A percentile compares a stretch with the other conserved stretches of the same genome.
phyloP scores from a whole-genome alignment of 1,140 invertebrate species.

The Hypothenemus hampei region DNA sequence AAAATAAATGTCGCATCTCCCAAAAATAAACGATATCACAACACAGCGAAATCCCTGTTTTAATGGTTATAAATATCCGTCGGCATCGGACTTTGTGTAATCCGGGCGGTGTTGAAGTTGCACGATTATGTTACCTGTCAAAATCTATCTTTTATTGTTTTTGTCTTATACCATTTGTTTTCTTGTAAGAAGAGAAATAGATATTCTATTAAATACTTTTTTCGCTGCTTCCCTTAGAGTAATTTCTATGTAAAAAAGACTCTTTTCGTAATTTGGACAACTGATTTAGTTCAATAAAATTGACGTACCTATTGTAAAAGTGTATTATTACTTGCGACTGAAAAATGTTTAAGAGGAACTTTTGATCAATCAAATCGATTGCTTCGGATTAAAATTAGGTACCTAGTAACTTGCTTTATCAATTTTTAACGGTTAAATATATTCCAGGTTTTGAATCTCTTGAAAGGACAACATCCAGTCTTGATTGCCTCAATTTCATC shows the following conservation, averaged over 20 bases:
- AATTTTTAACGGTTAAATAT: constrained; percentile 12
- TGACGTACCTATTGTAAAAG: too few species aligned
- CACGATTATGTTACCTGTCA: constrained; percentile 16
- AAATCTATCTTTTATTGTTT: constrained; percentile 4
- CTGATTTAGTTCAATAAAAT: too few species aligned
- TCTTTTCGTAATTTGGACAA: too few species aligned
- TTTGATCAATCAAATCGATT: constrained; percentile 1
- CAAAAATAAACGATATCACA: constrained; percentile 30
- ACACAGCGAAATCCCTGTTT: constrained; percentile 29
- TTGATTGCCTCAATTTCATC: constrained; percentile 60
- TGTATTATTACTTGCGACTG: background rate
- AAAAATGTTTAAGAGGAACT: background rate
- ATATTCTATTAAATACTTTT: background rate
- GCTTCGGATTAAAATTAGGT: background rate
- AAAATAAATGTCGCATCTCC: constrained; percentile 25
- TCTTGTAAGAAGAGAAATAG: too few species aligned
- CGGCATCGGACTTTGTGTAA: constrained; percentile 25
- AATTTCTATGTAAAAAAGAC: too few species aligned
- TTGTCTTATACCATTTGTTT: background rate
- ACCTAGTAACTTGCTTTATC: background rate
- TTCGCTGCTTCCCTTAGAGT: background rate
- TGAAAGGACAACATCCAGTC: constrained; percentile 49
- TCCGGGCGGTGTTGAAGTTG: constrained; percentile 11
- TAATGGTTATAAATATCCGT: constrained; percentile 26
- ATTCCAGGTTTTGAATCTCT: constrained; percentile 49